phyloP scores from a whole-genome alignment of 2,113 vertebrate genomes.

The Chiloscyllium plagiosum region DNA sequence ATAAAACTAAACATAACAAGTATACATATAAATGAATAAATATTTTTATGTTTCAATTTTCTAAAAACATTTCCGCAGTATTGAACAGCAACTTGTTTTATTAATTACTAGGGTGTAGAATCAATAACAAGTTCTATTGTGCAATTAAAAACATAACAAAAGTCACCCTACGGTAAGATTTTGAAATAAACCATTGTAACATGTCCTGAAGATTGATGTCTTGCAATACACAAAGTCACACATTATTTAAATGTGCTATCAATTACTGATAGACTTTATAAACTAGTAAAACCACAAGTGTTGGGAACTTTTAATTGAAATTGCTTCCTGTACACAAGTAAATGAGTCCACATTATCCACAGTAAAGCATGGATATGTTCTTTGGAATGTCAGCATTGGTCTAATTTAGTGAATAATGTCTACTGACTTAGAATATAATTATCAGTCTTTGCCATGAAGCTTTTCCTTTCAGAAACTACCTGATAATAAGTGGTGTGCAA shows the following conservation, averaged over 20 bases:
- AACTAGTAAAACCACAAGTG: constrained; percentile 25
- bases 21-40: background rate
- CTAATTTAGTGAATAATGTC: constrained; percentile 16
- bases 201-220: constrained; percentile 26
- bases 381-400: constrained; percentile 21
- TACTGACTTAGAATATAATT: constrained; percentile 2
- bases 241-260: constrained; percentile 27
- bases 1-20: background rate
- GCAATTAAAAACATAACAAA: constrained; percentile 33
- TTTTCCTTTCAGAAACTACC: background rate
- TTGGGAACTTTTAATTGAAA: constrained; percentile 34
- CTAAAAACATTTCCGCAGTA: constrained; percentile 8
- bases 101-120: constrained; percentile 15
- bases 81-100: constrained; percentile 28
- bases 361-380: constrained; percentile 17
- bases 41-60: constrained; percentile 21
- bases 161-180: constrained; percentile 35
- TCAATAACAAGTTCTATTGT: constrained; percentile 27
- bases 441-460: background rate
- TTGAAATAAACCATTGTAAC: constrained; percentile 15
- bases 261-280: constrained; percentile 34
- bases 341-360: constrained; percentile 12
- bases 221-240: constrained; percentile 20
- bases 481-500: background rate
- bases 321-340: constrained; percentile 3